phyloP scores from a whole-genome alignment of 1,140 invertebrate species.

The Caenorhabditis remanei region DNA sequence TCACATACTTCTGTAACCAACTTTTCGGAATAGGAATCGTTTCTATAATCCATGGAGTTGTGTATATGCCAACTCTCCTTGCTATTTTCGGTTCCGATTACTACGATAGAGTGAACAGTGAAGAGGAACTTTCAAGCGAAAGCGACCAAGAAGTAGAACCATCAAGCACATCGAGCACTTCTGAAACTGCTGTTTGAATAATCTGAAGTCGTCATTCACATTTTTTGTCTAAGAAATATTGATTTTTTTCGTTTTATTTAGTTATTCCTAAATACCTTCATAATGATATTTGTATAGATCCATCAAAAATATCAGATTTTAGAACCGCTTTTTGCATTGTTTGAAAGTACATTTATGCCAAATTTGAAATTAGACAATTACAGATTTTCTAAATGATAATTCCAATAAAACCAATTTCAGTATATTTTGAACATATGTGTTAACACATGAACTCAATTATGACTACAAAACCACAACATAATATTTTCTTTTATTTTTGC shows the following conservation, averaged over 20 bases:
- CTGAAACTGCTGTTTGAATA: constrained; percentile 18
- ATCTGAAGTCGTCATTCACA: not conserved
- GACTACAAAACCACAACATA: too few relatives aligned
- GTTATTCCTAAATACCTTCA: not conserved
- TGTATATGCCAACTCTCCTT: constrained; percentile 26
- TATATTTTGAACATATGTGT: too few relatives aligned
- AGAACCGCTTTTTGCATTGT: too few relatives aligned
- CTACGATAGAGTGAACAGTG: constrained; percentile 7
- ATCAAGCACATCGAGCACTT: constrained; percentile 3
- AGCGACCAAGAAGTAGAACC: not conserved
- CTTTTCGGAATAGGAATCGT: constrained; percentile 16
- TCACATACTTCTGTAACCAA: constrained; percentile 15
- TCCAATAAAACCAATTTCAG: too few relatives aligned
- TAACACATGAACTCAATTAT: too few relatives aligned
- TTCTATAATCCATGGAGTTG: constrained; percentile 13
- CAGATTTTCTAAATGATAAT: too few relatives aligned
- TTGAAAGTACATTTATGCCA: too few relatives aligned
- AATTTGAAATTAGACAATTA: too few relatives aligned
- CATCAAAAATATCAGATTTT: too few relatives aligned
- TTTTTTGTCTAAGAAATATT: not conserved
- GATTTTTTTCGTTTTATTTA: not conserved
- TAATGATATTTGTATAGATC: too few relatives aligned
- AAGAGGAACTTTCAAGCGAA: not conserved
- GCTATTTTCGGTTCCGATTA: constrained; percentile 15
- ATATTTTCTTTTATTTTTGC: too few relatives aligned